Conservation (phyloP, 2,888 invertebrate genomes). For the Dasysyrphus albostriatus region DNA sequence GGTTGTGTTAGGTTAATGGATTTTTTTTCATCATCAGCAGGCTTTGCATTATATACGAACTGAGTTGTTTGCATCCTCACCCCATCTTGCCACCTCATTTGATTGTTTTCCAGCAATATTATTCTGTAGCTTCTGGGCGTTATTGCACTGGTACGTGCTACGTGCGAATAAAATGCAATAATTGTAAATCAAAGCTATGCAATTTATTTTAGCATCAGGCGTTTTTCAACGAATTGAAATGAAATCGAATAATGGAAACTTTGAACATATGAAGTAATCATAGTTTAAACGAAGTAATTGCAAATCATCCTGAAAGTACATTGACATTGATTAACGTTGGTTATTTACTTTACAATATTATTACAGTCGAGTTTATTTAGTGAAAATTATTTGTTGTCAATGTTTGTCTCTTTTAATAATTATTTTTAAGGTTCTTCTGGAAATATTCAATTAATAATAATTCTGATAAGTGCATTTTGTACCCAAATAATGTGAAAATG, state of each 20-base stretch:
- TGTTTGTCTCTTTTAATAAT: too few relatives aligned
- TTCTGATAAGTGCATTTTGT: too few relatives aligned
- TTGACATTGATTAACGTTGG: conserved; percentile 17
- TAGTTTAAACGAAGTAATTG: conserved; percentile 18
- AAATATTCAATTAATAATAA: too few relatives aligned
- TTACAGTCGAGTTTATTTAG: not conserved
- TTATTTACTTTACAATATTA: conserved; percentile 5
- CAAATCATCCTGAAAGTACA: conserved; percentile 6
- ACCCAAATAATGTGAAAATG: too few relatives aligned
- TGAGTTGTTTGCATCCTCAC: not conserved
- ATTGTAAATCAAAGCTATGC: not conserved
- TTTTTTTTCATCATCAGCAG: conserved; percentile 38
- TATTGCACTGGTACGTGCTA: not conserved
- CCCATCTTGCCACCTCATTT: not conserved
- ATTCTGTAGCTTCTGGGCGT: not conserved
- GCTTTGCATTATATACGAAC: not conserved
- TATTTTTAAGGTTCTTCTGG: too few relatives aligned
- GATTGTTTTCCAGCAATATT: not conserved
- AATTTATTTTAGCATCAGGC: not conserved
- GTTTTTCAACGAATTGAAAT: conserved; percentile 12
- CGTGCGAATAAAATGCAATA: conserved; percentile 2
- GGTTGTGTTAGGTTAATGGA: conserved; percentile 66
- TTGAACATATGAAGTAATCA: conserved; percentile 6
- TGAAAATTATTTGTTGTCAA: too few relatives aligned
- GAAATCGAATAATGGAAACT: conserved; percentile 15